Percentiles rank a stretch among this genome's conserved stretches.
phyloP scores from a whole-genome alignment of 2,797 vertebrate species.

The Nyctibius grandis region DNA sequence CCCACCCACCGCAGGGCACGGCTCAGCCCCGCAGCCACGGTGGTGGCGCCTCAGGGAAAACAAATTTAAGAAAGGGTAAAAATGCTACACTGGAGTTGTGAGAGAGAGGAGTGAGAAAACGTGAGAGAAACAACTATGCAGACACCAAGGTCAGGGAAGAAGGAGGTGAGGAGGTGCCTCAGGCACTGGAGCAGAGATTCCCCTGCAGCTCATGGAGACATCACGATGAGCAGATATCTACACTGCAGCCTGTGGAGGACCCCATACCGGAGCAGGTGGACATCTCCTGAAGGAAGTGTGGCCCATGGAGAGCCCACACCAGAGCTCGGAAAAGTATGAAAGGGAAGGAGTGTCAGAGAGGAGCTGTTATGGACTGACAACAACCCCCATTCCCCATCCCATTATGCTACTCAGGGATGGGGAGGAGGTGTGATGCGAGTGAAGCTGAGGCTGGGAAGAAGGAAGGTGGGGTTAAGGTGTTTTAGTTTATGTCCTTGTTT shows the following conservation, averaged over 20 bases:
- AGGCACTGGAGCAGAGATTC: fast-evolving
- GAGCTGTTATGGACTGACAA: background rate
- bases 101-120: background rate
- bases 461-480: background rate
- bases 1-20: fast-evolving
- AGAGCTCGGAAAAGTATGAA: background rate
- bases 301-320: fast-evolving
- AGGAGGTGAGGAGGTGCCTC: background rate
- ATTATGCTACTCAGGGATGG: fast-evolving
- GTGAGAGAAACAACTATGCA: background rate
- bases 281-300: background rate
- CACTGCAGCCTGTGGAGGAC: background rate
- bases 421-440: background rate
- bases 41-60: background rate
- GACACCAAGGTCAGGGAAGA: background rate
- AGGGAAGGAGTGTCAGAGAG: background rate
- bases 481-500: background rate
- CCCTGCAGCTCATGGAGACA: fast-evolving
- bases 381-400: fast-evolving
- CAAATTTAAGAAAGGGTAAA: background rate
- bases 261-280: background rate
- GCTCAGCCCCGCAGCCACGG: fast-evolving
- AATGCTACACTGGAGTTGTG: background rate
- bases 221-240: background rate
- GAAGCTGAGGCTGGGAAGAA: background rate